phyloP scores from a whole-genome alignment of 2,113 vertebrate species.

The Tetrax tetrax region DNA sequence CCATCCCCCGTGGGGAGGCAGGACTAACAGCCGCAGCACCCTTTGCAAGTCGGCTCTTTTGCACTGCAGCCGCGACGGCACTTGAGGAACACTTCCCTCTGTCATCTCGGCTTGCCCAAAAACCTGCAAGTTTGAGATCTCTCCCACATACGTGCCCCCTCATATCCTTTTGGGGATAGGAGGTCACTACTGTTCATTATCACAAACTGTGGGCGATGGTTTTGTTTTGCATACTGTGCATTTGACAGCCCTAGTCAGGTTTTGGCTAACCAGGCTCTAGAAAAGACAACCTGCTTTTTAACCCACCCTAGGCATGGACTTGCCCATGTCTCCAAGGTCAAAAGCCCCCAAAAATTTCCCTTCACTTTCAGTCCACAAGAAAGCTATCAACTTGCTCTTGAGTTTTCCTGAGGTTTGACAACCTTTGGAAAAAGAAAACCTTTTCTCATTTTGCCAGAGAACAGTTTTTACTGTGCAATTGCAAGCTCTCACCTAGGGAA shows the following conservation, averaged over 20 bases:
- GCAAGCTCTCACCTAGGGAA: neutral
- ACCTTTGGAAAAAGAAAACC: neutral
- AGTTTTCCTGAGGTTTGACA: neutral
- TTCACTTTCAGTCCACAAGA: neutral
- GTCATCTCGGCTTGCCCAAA: neutral
- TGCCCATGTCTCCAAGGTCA: neutral
- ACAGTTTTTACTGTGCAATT: neutral
- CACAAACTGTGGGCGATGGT: neutral
- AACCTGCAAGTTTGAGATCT: neutral
- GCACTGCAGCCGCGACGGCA: fast-evolving
- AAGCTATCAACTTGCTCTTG: neutral
- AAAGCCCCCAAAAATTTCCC: neutral
- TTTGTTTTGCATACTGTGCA: neutral
- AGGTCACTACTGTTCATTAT: neutral
- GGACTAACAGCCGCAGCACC: neutral
- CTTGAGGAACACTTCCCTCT: neutral
- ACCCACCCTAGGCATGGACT: neutral
- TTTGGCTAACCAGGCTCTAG: neutral
- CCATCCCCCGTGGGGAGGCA: neutral
- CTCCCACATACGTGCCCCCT: neutral
- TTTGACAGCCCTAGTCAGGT: neutral
- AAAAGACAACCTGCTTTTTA: neutral
- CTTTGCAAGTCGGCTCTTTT: neutral
- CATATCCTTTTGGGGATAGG: neutral
- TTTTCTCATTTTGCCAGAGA: neutral